Evolutionary conservation across 53 echinoderm and acorn worm species (phyloP).

Genomic region (Astropecten irregularis): DNA sequence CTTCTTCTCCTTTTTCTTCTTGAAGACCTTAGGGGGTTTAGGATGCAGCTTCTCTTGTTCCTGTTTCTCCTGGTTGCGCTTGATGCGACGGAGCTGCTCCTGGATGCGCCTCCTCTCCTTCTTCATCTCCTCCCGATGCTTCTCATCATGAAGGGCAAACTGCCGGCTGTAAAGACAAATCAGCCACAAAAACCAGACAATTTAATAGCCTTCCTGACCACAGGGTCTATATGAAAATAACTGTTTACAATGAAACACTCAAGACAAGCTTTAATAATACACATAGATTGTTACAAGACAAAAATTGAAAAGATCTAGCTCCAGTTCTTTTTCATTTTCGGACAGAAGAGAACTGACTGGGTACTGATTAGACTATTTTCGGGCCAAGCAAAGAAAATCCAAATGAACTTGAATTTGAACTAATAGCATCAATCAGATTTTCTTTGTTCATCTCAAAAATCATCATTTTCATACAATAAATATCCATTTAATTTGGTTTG

Average conservation of each 20-base stretch:
- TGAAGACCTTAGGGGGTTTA: slow-evolving; percentile 65
- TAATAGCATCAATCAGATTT: no score
- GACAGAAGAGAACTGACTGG: no score
- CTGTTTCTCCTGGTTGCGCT: slow-evolving; percentile 92
- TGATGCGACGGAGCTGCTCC: slow-evolving; percentile 93
- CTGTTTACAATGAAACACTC: neutral
- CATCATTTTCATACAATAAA: no score
- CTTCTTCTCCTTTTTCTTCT: slow-evolving; percentile 90
- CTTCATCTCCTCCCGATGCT: slow-evolving; percentile 97
- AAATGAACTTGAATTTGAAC: no score
- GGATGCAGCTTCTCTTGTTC: slow-evolving; percentile 82
- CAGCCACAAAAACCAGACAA: neutral
- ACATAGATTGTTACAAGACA: no score
- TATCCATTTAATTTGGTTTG: no score
- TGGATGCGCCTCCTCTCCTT: slow-evolving; percentile 95
- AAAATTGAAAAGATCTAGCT: no score
- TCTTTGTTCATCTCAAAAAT: no score
- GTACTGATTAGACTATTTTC: no score
- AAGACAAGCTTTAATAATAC: no score
- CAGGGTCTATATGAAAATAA: neutral
- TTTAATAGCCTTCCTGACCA: neutral
- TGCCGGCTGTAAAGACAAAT: slow-evolving; percentile 68
- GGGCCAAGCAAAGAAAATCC: no score
- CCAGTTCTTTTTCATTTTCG: no score
- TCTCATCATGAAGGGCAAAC: slow-evolving; percentile 98